Evolutionary conservation across 2,113 vertebrate genomes (phyloP), one percentile per base, ranked within the genome.

Genomic region (Paratilapia polleni): DNA sequence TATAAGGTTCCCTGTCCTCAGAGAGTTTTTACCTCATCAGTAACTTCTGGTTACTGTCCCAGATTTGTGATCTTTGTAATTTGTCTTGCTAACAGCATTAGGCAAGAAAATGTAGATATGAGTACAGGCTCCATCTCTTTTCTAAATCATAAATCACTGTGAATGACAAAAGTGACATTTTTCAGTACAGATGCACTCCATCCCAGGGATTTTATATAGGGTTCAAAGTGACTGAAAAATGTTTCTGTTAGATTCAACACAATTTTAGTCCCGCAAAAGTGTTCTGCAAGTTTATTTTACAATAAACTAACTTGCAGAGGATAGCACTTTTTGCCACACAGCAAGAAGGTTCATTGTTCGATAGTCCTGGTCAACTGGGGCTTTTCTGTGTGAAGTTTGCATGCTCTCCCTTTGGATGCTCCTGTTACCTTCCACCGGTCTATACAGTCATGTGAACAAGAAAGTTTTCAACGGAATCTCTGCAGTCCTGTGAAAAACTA

Each of bases 1-100:
- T 86, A 80, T 86, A 87, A 49, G 56, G 82, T 60, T 81, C 52
- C 10, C 70, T 81, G 75, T 85, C 80, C 63, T 83, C 58, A 22
- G 83, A 87, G 70, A 90, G 66, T 77, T 90, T 87, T 70, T 59
- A 58, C 64, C 79, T 79, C 73, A 81, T 82, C 82, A 63, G 77
- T 77, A 82, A 88, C 74, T 86, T 77, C 77, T 47, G 68, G 41
- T 84, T 84, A 36, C 47, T 76, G 43, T 78, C 81, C 77, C 74
- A 84, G 68, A 85, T 87, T 83, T 77, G 41, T 58, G 22, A 56
- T 80, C 19, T 34, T 70, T 66, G 75, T 79, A 14, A 68, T 86
- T 81, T 85, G 74, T 90, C 81, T 91, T 59, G 14, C 28, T 52
- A 73, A 80, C 22, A 83, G 22, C 75, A 78, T 76, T 31, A 86